Evolutionary conservation across 1,140 invertebrate genomes (phyloP).

Genomic region (Cherax quadricarinatus): DNA sequence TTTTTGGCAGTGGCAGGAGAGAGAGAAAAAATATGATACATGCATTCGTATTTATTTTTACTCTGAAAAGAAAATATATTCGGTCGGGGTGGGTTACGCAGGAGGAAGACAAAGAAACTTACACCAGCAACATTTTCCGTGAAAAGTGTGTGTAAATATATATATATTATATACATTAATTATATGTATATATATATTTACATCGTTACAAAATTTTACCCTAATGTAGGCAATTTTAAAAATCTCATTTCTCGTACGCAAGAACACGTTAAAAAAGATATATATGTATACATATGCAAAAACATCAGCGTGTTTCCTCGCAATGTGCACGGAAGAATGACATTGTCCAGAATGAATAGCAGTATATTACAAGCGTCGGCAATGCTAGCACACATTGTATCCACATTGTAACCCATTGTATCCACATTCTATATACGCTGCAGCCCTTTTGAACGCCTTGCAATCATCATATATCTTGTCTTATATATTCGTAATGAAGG

Average conservation of each 20-base stretch:
- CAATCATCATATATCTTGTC: neutral
- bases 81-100: neutral
- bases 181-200: neutral
- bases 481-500: neutral
- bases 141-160: neutral
- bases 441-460: neutral
- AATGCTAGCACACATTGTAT: too few relatives aligned
- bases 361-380: too few relatives aligned
- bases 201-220: too few relatives aligned
- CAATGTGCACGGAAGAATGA: too few relatives aligned
- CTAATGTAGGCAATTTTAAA: too few relatives aligned
- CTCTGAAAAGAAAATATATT: neutral
- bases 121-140: neutral
- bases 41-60: neutral
- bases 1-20: neutral
- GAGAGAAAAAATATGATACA: neutral
- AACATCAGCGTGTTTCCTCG: too few relatives aligned
- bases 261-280: too few relatives aligned
- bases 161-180: neutral
- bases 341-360: too few relatives aligned
- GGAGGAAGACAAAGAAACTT: neutral
- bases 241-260: too few relatives aligned
- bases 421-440: neutral
- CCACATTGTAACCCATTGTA: neutral
- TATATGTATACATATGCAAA: too few relatives aligned